A percentile compares a stretch with the other conserved stretches of the same genome.
These are phyloP conservation scores for Platycercus adscitus DNA, from an alignment of 2,113 vertebrate species.

Conservation along the genomic window DNA sequence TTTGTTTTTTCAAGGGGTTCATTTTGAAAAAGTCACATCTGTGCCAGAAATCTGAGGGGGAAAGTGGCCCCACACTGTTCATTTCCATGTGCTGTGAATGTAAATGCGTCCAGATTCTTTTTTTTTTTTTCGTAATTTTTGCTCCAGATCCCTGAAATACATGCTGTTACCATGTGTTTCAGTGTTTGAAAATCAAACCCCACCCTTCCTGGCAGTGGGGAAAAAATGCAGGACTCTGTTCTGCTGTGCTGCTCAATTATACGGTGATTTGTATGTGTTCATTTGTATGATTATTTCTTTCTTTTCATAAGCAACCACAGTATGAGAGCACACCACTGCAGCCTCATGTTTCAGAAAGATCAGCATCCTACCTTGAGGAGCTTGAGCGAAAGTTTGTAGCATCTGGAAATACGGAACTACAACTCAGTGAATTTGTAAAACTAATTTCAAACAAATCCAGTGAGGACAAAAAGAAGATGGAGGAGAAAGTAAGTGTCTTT, in stretches of 20 bases:
- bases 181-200: neutral
- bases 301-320: slow-evolving; percentile 60
- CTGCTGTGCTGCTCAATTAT: neutral
- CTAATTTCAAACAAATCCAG: slow-evolving; percentile 85
- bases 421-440: slow-evolving; percentile 86
- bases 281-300: neutral
- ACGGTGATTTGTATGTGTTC: neutral
- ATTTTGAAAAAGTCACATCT: neutral
- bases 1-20: neutral
- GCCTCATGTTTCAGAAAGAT: slow-evolving; percentile 64
- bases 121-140: neutral
- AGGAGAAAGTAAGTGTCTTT: slow-evolving; percentile 86
- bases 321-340: slow-evolving; percentile 72
- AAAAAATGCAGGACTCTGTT: neutral
- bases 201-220: neutral
- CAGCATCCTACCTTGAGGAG: slow-evolving; percentile 78
- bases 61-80: neutral
- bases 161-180: neutral
- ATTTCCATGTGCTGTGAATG: neutral
- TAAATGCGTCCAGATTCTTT: neutral
- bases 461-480: slow-evolving; percentile 92
- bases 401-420: slow-evolving; percentile 84
- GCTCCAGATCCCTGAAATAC: neutral
- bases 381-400: slow-evolving; percentile 83
- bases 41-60: neutral